Evolutionary conservation across 2,797 vertebrate species (phyloP), one percentile per base, ranked within the genome.

Genomic region (Pseudopleuronectes americanus): DNA sequence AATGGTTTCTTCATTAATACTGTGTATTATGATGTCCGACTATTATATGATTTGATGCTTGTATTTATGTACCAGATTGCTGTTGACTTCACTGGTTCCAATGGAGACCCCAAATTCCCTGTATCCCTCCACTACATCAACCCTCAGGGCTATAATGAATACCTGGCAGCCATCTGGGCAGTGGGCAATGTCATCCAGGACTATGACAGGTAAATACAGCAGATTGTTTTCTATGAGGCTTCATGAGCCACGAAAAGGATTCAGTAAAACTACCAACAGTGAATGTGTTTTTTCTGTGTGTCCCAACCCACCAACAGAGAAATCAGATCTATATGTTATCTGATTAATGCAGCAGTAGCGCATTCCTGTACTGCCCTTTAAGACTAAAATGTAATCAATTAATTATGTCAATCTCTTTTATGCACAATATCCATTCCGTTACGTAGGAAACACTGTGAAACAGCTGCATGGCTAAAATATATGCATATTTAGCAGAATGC

Each of bases 41-140:
- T 26, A 3, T 47, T 4, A 10, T 67, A 9, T 64, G 2, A 36
- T 54, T 38, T 52, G 0, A 48, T 45, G 43, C 14, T 45, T 45
- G 17, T 45, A 59, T 9, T 19, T 64, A 14, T 65, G 1, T 41
- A 8, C 43, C 89, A 99, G 98, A 96, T 99, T 78, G 97, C 96
- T 0, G 94, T 99, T 60, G 98, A 99, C 84, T 99, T 99, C 82
- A 99, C 98, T 0, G 97, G 96, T 62, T 99, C 98, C 57, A 99
- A 99, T 16, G 97, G 98, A 5, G 94, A 99, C 73, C 97, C 98
- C 38, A 90, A 73, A 0, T 90, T 92, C 68, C 96, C 96, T 0
- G 86, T 92, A 36, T 99, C 98, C 12, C 93, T 99, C 28, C 98
- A 99, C 90, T 97, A 95, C 90, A 97, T 99, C 87, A 97, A 93